A percentile compares a stretch with the other conserved stretches of the same genome.
phyloP scores from a whole-genome alignment of 2,113 vertebrate genomes.

The Siphamia tubifer region DNA sequence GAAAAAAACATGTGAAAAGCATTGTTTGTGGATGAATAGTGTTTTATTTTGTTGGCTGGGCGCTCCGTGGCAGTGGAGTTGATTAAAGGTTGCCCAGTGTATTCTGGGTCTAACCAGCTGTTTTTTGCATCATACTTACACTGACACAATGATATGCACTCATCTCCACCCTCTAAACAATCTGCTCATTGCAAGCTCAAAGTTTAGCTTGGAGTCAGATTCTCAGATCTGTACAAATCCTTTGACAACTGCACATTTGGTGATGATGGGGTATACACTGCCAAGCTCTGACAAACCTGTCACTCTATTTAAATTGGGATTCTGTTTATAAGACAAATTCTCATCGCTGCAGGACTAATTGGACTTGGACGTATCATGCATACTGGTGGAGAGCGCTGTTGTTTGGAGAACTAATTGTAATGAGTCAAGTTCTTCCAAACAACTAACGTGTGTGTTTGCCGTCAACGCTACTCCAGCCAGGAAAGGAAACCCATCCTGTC shows the following conservation, averaged over 20 bases:
- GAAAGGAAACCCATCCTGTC: background rate
- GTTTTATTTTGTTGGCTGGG: background rate
- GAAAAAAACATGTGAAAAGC: background rate
- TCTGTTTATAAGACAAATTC: conserved; percentile 15
- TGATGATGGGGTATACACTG: background rate
- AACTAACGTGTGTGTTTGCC: background rate
- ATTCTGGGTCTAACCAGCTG: background rate
- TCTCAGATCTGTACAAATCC: conserved; percentile 7
- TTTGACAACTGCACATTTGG: conserved; percentile 1
- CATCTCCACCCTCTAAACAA: background rate
- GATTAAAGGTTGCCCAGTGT: background rate
- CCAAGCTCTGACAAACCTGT: conserved; percentile 1
- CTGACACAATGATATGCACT: background rate
- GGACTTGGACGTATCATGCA: background rate
- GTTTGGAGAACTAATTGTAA: background rate
- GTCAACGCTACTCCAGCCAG: background rate
- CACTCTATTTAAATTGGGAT: background rate
- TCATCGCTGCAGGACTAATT: conserved; percentile 1
- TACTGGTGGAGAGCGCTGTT: background rate
- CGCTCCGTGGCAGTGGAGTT: background rate
- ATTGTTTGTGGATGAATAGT: background rate
- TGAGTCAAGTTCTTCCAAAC: background rate
- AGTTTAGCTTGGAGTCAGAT: background rate
- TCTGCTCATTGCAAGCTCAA: background rate
- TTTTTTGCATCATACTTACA: background rate